Conservation (phyloP, 2,888 invertebrate genomes). For the Drosophila koepferae region DNA sequence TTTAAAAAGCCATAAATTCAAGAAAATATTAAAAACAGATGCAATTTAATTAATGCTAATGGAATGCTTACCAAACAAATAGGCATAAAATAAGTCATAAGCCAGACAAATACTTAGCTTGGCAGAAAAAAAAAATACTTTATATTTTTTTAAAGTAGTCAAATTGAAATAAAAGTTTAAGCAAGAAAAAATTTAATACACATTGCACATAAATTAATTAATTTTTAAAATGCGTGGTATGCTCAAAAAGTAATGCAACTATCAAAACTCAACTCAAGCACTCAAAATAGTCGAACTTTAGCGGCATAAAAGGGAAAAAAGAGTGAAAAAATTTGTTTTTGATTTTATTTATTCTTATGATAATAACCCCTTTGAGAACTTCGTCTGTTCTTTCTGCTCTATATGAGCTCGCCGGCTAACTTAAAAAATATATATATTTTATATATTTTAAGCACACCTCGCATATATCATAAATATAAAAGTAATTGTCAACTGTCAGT, state of each 20-base stretch:
- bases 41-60: conserved; percentile 12
- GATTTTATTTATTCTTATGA: too few relatives aligned
- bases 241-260: too few relatives aligned
- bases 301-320: too few relatives aligned
- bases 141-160: not conserved
- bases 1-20: not conserved
- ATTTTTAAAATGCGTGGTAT: too few relatives aligned
- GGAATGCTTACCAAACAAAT: not conserved
- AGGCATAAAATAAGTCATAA: conserved; percentile 9
- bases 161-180: not conserved
- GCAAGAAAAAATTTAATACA: not conserved
- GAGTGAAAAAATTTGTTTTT: too few relatives aligned
- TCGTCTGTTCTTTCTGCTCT: too few relatives aligned
- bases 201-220: too few relatives aligned
- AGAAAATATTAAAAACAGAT: conserved; percentile 6
- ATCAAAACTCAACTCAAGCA: too few relatives aligned
- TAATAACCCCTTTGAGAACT: too few relatives aligned
- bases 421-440: too few relatives aligned
- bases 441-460: not conserved
- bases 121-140: not conserved
- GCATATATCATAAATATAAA: not conserved
- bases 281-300: too few relatives aligned
- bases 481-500: not conserved
- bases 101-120: not conserved
- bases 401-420: too few relatives aligned